These are phyloP conservation scores for Buathra laborator DNA, from an alignment of 2,888 invertebrate species.

Conservation along the genomic window DNA sequence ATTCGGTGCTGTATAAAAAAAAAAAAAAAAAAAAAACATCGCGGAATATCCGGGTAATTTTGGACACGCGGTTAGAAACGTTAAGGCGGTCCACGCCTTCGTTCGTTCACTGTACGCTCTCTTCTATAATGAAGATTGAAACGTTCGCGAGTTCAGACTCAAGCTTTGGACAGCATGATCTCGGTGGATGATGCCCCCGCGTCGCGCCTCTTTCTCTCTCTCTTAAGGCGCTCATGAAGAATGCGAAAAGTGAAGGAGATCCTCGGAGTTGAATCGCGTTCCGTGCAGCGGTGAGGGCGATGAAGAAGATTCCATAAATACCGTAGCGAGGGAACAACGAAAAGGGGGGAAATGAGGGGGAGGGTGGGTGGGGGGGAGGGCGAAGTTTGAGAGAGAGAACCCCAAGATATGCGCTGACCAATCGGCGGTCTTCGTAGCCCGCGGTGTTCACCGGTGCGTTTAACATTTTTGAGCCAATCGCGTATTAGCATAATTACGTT, in stretches of 20 bases:
- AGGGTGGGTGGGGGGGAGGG: conserved; percentile 6
- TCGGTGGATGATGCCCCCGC: conserved; percentile 49
- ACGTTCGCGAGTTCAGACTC: conserved; percentile 67
- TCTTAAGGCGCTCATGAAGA: conserved; percentile 68
- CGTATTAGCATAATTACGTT: conserved; percentile 85
- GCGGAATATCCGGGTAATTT: neutral
- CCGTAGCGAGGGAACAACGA: conserved; percentile 69
- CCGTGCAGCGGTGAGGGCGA: conserved; percentile 73
- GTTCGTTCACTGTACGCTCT: neutral
- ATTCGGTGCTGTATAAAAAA: neutral
- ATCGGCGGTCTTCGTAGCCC: conserved; percentile 78
- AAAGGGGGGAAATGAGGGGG: conserved; percentile 45
- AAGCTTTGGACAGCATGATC: conserved; percentile 40
- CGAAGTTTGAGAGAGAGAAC: conserved; percentile 40
- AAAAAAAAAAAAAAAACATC: too few species aligned
- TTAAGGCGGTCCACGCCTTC: neutral
- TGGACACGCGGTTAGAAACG: neutral
- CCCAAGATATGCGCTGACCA: conserved; percentile 66
- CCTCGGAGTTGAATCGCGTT: conserved; percentile 69
- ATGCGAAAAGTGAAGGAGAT: conserved; percentile 65
- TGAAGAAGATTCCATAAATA: conserved; percentile 79
- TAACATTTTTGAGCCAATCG: conserved; percentile 84
- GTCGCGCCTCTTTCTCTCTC: conserved; percentile 67
- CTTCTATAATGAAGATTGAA: conserved; percentile 78
- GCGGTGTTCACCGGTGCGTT: conserved; percentile 82